A percentile compares a stretch with the other conserved stretches of the same genome.
Evolutionary conservation across 2,113 vertebrate genomes (phyloP).

Genomic region (Chaetodon trifascialis): DNA sequence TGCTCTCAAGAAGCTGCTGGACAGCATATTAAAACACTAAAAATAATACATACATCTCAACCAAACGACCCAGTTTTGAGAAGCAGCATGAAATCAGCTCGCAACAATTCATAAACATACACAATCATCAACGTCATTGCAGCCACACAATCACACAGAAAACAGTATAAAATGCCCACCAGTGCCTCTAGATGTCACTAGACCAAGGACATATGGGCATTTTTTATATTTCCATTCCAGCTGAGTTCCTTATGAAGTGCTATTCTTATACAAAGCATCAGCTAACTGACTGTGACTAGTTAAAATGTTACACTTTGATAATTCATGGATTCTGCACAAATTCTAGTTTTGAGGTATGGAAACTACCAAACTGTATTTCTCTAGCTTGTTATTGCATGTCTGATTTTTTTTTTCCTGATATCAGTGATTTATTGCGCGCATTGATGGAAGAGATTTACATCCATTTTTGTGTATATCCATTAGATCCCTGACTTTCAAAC

Average conservation of each 20-base stretch:
- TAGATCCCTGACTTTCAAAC: neutral
- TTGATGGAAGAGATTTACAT: too few species aligned
- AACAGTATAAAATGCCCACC: constrained; percentile 3
- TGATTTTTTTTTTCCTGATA: neutral
- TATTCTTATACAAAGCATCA: neutral
- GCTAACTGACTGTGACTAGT: neutral
- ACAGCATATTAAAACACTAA: neutral
- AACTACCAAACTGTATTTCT: neutral
- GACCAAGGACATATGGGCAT: neutral
- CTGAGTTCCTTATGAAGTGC: neutral
- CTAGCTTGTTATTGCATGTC: neutral
- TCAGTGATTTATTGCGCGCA: neutral
- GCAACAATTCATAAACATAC: neutral
- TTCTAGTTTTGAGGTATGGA: neutral
- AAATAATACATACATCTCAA: neutral
- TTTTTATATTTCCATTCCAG: neutral
- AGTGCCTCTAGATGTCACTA: constrained; percentile 47
- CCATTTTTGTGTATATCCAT: too few species aligned
- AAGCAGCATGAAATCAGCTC: neutral
- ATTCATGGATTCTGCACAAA: neutral
- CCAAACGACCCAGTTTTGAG: neutral
- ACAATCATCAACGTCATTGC: neutral
- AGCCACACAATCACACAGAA: neutral
- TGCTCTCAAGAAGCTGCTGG: neutral
- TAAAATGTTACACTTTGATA: neutral